Conservation (phyloP, 2,888 invertebrate genomes). For the Tineola bisselliella region DNA sequence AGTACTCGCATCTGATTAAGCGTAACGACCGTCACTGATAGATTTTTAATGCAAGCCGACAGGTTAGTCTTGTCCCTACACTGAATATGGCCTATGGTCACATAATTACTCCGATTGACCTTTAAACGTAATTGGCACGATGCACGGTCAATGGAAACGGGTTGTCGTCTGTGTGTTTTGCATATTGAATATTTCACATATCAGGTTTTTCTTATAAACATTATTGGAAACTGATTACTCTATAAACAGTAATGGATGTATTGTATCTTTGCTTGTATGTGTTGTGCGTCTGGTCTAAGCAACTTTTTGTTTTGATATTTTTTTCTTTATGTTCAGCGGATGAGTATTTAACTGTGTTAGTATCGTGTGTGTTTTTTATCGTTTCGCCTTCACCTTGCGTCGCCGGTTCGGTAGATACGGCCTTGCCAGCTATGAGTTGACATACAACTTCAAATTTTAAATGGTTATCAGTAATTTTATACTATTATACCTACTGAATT, state of each 20-base stretch:
- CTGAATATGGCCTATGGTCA: neutral
- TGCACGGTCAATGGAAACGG: constrained; percentile 15
- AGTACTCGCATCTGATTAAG: constrained; percentile 4
- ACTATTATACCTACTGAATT: too few relatives aligned
- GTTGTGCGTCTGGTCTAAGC: neutral
- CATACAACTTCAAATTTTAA: constrained; percentile 21
- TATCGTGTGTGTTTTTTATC: constrained; percentile 7
- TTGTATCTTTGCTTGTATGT: neutral
- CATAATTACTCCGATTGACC: constrained; percentile 15
- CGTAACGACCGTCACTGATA: constrained; percentile 8
- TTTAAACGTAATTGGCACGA: constrained; percentile 15
- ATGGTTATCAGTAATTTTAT: constrained; percentile 15
- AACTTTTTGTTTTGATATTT: constrained; percentile 2
- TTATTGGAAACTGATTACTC: neutral
- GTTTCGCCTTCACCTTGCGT: constrained; percentile 47
- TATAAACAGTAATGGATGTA: neutral
- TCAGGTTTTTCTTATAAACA: constrained; percentile 5
- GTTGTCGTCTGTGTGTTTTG: constrained; percentile 9
- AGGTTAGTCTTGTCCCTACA: constrained; percentile 5
- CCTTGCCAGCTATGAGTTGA: constrained; percentile 27
- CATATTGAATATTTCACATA: constrained; percentile 12
- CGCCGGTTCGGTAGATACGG: constrained; percentile 29
- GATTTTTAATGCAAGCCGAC: neutral
- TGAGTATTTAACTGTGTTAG: constrained; percentile 3
- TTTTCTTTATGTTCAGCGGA: neutral